A percentile compares a stretch with the other conserved stretches of the same genome.
phyloP scores from a whole-genome alignment of 2,888 invertebrate species.

The Holacanthella duospinosa region DNA sequence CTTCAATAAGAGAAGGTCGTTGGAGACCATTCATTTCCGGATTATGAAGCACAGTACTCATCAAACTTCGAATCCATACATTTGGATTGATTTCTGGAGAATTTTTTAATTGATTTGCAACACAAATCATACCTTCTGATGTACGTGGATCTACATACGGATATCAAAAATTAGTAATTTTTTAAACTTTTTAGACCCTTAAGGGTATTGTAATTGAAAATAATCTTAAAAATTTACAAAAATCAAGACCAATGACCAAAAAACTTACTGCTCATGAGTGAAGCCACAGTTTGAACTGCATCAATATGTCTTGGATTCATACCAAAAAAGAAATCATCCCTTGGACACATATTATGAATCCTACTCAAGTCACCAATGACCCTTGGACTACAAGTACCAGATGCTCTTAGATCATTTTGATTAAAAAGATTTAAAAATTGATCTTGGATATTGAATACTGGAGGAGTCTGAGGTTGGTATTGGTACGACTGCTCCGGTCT shows the following conservation, averaged over 20 bases:
- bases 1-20: not conserved
- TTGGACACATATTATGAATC: not conserved
- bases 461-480: no score
- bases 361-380: not conserved
- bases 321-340: conserved; percentile 7
- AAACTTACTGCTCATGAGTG: not conserved
- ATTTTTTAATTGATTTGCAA: not conserved
- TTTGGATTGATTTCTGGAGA: not conserved
- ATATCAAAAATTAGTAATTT: not conserved
- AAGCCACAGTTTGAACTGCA: not conserved
- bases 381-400: not conserved
- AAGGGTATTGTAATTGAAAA: not conserved
- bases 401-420: not conserved
- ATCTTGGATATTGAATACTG: not conserved
- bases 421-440: not conserved
- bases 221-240: not conserved
- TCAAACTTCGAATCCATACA: conserved; percentile 4
- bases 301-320: conserved; percentile 6
- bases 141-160: not conserved
- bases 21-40: not conserved
- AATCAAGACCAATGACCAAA: not conserved
- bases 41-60: not conserved
- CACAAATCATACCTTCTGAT: not conserved
- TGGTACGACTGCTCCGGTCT: no score
- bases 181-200: not conserved